Conservation (phyloP, 2,888 invertebrate genomes). For the Xestia c-nigrum region DNA sequence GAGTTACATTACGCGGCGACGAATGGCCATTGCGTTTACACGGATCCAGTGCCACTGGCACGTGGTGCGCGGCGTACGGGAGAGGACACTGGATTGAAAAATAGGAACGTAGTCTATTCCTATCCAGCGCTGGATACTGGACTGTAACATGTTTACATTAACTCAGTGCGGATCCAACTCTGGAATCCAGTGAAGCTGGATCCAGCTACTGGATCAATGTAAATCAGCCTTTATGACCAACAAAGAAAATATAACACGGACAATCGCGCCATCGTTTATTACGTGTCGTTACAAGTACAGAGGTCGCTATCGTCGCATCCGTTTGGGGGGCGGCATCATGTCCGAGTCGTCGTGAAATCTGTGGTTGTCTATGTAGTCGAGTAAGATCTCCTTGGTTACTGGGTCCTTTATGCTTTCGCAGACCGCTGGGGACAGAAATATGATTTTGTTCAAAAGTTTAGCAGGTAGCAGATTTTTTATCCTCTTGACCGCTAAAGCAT, state of each 20-base stretch:
- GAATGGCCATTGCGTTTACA: no score
- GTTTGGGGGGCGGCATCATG: constrained; percentile 93
- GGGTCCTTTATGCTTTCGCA: constrained; percentile 95
- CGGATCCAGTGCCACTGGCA: no score
- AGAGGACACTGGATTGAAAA: no score
- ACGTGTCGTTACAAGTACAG: constrained; percentile 40
- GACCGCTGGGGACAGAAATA: constrained; percentile 92
- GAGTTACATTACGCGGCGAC: no score
- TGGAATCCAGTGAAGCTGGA: no score
- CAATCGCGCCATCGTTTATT: constrained; percentile 48
- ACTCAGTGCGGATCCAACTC: no score
- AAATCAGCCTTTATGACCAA: background rate
- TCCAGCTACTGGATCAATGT: no score
- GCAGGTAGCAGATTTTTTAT: background rate
- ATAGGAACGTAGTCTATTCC: no score
- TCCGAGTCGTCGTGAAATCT: constrained; percentile 92
- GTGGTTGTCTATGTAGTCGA: constrained; percentile 93
- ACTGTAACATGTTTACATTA: no score
- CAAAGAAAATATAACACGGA: constrained; percentile 44
- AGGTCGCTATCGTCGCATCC: constrained; percentile 82
- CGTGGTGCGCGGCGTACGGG: no score
- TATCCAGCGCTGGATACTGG: no score
- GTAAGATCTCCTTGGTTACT: constrained; percentile 95
- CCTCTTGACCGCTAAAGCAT: no score
- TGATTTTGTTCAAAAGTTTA: background rate